Percentiles rank a stretch among this genome's conserved stretches.
Evolutionary conservation across 1,140 invertebrate species (phyloP).

Genomic region (Nixonia krombeini): DNA sequence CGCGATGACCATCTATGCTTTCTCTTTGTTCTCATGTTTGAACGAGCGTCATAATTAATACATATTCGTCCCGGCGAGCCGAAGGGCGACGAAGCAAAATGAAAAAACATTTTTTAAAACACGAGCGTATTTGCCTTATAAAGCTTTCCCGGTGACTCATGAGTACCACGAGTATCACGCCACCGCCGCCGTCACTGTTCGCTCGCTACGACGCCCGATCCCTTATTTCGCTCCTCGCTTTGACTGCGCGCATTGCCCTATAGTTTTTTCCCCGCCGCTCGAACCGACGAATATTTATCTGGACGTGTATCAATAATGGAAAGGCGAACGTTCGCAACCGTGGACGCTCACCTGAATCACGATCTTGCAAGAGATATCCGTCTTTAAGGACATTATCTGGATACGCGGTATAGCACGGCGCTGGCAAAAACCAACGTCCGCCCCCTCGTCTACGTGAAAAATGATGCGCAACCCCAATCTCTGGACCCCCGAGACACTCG

Average conservation of each 20-base stretch:
- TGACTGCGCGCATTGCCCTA: not conserved
- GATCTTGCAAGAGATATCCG: constrained; percentile 64
- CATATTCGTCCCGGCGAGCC: constrained; percentile 60
- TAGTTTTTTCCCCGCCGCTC: too few species aligned
- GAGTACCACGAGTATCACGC: constrained; percentile 27
- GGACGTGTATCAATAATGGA: too few species aligned
- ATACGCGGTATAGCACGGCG: constrained; percentile 54
- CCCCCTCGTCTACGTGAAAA: constrained; percentile 70
- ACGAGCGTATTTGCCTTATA: constrained; percentile 42
- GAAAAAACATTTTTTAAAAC: constrained; percentile 60
- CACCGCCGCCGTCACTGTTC: too few species aligned
- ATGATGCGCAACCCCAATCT: constrained; percentile 69
- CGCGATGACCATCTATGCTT: constrained; percentile 39
- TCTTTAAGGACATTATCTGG: constrained; percentile 71
- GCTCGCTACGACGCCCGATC: too few species aligned
- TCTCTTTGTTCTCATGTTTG: constrained; percentile 63
- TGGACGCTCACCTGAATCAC: constrained; percentile 56
- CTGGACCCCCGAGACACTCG: constrained; percentile 59
- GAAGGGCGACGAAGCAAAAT: constrained; percentile 45
- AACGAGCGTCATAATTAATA: constrained; percentile 71
- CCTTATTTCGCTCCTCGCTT: constrained; percentile 29
- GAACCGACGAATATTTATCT: too few species aligned
- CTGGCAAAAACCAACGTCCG: constrained; percentile 66
- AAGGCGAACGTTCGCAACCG: constrained; percentile 11
- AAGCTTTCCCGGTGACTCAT: constrained; percentile 25